Percentiles rank a stretch among this genome's conserved stretches.
These are phyloP conservation scores for Cassiopea xamachana DNA, from an alignment of 30 jellyfish, hydroid and myxozoan genomes.

Conservation along the genomic window DNA sequence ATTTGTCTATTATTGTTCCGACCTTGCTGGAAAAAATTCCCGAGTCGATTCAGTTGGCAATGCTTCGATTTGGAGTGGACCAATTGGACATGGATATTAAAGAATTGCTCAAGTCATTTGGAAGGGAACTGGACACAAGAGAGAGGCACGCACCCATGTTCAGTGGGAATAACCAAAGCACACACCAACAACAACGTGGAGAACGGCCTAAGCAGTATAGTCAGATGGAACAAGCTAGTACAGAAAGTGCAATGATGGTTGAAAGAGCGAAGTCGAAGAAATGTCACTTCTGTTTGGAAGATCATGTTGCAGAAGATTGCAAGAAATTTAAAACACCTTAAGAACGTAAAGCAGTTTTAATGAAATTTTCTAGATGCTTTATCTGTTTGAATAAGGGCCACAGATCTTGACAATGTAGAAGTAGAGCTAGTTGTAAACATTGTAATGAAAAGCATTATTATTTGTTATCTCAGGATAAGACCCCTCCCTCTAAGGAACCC, in stretches of 20 bases:
- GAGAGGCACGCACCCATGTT: slow-evolving; percentile 25
- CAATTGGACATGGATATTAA: not conserved
- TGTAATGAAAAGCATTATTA: slow-evolving; percentile 41
- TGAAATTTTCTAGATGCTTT: slow-evolving; percentile 14
- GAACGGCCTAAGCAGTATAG: not conserved
- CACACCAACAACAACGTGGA: not conserved
- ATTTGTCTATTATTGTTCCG: slow-evolving; percentile 20
- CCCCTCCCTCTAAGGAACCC: slow-evolving; percentile 24
- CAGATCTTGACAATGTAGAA: slow-evolving; percentile 23
- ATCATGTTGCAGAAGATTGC: slow-evolving; percentile 9
- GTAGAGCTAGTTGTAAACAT: not conserved
- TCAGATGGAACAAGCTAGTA: not conserved
- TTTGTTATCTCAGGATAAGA: too few species aligned
- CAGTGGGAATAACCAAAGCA: not conserved
- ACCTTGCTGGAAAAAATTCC: slow-evolving; percentile 32
- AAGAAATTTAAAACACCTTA: not conserved
- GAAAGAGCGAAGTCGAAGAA: not conserved
- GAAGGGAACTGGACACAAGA: slow-evolving; percentile 11
- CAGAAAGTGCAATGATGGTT: slow-evolving; percentile 7
- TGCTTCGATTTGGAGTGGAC: slow-evolving; percentile 9
- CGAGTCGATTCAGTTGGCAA: slow-evolving; percentile 7
- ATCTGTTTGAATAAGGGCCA: not conserved
- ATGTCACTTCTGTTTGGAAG: slow-evolving; percentile 14
- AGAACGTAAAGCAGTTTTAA: slow-evolving; percentile 13
- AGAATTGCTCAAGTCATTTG: slow-evolving; percentile 1